These are phyloP conservation scores for Pagrus major DNA, from an alignment of 2,113 vertebrate species.

Conservation along the genomic window DNA sequence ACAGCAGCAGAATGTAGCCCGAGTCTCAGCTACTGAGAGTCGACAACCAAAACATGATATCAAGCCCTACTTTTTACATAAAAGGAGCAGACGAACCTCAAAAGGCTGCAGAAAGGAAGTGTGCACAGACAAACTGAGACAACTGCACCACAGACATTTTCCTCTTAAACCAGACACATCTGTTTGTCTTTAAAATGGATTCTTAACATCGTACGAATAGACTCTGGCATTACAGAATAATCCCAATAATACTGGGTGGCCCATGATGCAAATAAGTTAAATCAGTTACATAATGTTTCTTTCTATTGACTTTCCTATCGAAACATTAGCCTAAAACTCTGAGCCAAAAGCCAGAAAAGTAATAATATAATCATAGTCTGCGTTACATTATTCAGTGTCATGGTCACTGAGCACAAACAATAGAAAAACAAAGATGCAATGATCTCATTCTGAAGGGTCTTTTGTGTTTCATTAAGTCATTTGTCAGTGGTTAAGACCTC, in stretches of 20 bases:
- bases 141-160: slow-evolving; percentile 13
- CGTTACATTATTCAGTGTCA: not conserved
- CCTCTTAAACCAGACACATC: not conserved
- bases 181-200: slow-evolving; percentile 3
- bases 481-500: not conserved
- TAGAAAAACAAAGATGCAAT: slow-evolving; percentile 1
- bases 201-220: not conserved
- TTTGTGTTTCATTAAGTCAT: not conserved
- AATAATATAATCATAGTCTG: not conserved
- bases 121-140: slow-evolving; percentile 14
- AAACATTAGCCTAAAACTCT: not conserved
- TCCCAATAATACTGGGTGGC: not conserved
- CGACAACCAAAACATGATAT: slow-evolving; percentile 39
- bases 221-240: not conserved
- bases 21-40: slow-evolving; percentile 27
- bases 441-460: not conserved
- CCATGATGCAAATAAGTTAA: not conserved
- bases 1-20: slow-evolving; percentile 15
- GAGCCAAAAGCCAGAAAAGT: not conserved
- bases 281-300: too few relatives aligned
- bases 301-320: not conserved
- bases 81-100: slow-evolving; percentile 38
- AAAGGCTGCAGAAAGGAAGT: slow-evolving; percentile 12
- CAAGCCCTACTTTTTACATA: slow-evolving; percentile 49
- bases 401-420: not conserved